Evolutionary conservation across 1,140 invertebrate species (phyloP).

Genomic region (Drosophila nigromelanica): DNA sequence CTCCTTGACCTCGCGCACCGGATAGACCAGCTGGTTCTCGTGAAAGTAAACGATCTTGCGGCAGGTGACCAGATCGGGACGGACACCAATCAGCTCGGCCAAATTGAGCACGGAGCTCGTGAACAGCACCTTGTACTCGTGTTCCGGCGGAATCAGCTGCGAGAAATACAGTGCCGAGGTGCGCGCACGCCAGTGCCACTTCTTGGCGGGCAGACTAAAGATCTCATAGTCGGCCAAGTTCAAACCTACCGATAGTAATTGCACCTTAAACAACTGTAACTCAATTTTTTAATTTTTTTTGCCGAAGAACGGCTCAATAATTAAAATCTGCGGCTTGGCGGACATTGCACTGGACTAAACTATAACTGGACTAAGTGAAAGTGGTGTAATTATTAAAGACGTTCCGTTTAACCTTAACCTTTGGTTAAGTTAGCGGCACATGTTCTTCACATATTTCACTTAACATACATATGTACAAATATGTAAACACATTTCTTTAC

Average conservation of each 20-base stretch:
- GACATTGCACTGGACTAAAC: slow-evolving; percentile 19
- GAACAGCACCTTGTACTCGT: slow-evolving; percentile 86
- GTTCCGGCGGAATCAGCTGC: slow-evolving; percentile 86
- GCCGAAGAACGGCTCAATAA: slow-evolving; percentile 89
- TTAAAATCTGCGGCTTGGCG: slow-evolving; percentile 73
- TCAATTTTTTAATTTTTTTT: too few species aligned
- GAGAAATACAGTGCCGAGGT: slow-evolving; percentile 88
- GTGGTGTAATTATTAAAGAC: slow-evolving; percentile 37
- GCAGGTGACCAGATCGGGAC: slow-evolving; percentile 86
- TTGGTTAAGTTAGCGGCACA: slow-evolving; percentile 29
- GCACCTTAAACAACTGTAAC: background rate
- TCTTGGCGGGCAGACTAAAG: slow-evolving; percentile 88
- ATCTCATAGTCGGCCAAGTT: slow-evolving; percentile 82
- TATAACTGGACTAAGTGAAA: background rate
- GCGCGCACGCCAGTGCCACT: slow-evolving; percentile 92
- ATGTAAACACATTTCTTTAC: slow-evolving; percentile 1
- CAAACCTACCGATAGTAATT: slow-evolving; percentile 59
- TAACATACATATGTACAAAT: background rate
- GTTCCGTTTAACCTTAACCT: slow-evolving; percentile 41
- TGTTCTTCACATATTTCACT: slow-evolving; percentile 26
- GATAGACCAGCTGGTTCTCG: slow-evolving; percentile 92
- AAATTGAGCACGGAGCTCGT: slow-evolving; percentile 90
- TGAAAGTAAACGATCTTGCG: slow-evolving; percentile 91
- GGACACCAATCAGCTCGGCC: slow-evolving; percentile 88
- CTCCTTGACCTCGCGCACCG: slow-evolving; percentile 87